These are phyloP conservation scores for Corydoras maculifer DNA, from an alignment of 2,113 vertebrate species.

Conservation along the genomic window DNA sequence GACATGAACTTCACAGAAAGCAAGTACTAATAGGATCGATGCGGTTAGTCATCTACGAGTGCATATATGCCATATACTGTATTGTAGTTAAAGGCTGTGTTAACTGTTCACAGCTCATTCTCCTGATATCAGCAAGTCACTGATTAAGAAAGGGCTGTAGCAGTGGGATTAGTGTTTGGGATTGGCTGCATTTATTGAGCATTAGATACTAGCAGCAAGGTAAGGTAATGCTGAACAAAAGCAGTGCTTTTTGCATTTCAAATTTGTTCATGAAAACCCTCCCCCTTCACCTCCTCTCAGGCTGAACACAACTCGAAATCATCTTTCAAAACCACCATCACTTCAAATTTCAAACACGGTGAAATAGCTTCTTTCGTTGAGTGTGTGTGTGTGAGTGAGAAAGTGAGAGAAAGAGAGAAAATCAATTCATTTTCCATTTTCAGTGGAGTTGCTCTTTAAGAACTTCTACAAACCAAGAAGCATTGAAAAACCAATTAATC, in stretches of 20 bases:
- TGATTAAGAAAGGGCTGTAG: constrained; percentile 49
- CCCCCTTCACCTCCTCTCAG: constrained; percentile 44
- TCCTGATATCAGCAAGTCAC: constrained; percentile 32
- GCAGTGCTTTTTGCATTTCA: constrained; percentile 63
- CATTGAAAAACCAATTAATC: constrained; percentile 77
- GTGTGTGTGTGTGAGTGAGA: background rate
- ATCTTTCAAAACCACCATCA: constrained; percentile 62
- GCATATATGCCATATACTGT: constrained; percentile 61
- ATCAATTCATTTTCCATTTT: constrained; percentile 71
- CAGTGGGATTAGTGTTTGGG: constrained; percentile 40
- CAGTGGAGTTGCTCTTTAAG: constrained; percentile 68
- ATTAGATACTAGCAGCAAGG: constrained; percentile 57
- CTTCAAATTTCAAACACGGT: constrained; percentile 57
- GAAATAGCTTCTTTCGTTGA: constrained; percentile 49
- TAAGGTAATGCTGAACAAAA: constrained; percentile 62
- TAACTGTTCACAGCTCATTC: constrained; percentile 63
- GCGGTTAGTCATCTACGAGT: constrained; percentile 56
- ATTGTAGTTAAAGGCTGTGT: constrained; percentile 53
- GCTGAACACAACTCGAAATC: constrained; percentile 57
- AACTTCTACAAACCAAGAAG: constrained; percentile 68
- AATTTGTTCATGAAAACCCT: constrained; percentile 48
- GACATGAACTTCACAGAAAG: constrained; percentile 64
- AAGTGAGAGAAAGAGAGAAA: constrained; percentile 51
- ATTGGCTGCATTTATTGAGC: constrained; percentile 57
- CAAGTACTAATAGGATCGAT: constrained; percentile 41